Evolutionary conservation across 2,113 vertebrate species (phyloP), one percentile per base, ranked within the genome.

Genomic region (Pelodiscus sinensis): DNA sequence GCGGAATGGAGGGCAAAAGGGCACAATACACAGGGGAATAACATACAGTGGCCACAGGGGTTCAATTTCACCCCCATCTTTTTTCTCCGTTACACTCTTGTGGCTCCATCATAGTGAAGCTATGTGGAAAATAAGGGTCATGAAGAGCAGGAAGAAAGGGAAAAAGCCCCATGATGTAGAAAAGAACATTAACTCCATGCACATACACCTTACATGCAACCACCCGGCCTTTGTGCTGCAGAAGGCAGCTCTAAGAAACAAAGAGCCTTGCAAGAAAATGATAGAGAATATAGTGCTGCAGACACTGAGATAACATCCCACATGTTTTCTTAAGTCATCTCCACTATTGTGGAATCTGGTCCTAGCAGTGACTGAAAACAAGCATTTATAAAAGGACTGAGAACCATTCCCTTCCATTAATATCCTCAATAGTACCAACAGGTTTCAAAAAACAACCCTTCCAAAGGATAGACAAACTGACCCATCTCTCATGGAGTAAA

Each of bases 71-170:
- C 52, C 62, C 75, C 31, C 52, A 90, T 91, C 89, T 92, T 85
- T 92, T 87, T 83, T 25, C 31, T 93, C 81, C 62, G 86, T 89
- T 90, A 85, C 77, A 1, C 0, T 78, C 68, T 81, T 88, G 75
- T 82, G 89, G 79, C 51, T 73, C 35, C n/a, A 80, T 88, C 27
- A 15, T 84, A 91, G 77, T 82, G 95, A 97, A 93, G 58, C 62
- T 89, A 82, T 27, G 75, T 78, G 92, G 87, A 94, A 85, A 97
- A 88, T 50, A 55, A 92, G 90, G 93, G 29, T 44, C 55, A 2
- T 2, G 29, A 31, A 93, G 94, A 94, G 62, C 27, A 0, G 29
- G 81, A 73, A 83, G 84, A 29, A 88, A 29, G 84, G 12, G 52
- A 29, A 90, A 87, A 2, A 8, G 44, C 78, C 29, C 31, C 31